A percentile compares a stretch with the other conserved stretches of the same genome.
Conservation (phyloP, 1,140 invertebrate genomes). For the Drosophila leontia region DNA sequence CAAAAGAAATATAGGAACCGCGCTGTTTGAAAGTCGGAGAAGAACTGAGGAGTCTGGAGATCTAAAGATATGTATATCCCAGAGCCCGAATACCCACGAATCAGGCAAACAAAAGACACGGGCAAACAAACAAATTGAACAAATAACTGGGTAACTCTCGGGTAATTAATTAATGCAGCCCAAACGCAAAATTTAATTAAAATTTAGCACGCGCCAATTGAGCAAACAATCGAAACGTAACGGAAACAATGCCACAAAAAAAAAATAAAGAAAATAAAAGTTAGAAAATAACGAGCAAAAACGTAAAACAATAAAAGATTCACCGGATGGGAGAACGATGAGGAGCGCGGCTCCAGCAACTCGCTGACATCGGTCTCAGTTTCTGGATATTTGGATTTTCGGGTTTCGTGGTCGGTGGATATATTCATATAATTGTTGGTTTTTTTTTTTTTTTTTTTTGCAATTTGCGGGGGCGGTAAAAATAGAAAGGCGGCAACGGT, state of each 20-base stretch:
- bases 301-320: conserved; percentile 42
- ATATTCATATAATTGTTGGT: neutral
- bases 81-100: conserved; percentile 9
- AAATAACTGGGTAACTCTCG: conserved; percentile 45
- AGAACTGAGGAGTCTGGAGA: conserved; percentile 22
- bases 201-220: conserved; percentile 16
- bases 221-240: conserved; percentile 54
- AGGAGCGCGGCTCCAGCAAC: conserved; percentile 76
- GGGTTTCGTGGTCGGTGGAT: conserved; percentile 17
- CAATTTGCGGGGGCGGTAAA: conserved; percentile 6
- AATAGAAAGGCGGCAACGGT: neutral
- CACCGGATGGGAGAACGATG: conserved; percentile 81
- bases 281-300: conserved; percentile 7
- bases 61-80: conserved; percentile 25
- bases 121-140: conserved; percentile 54
- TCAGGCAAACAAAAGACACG: conserved; percentile 23
- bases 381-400: conserved; percentile 50
- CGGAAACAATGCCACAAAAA: conserved; percentile 7
- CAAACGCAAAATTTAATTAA: conserved; percentile 46
- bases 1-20: neutral
- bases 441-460: neutral
- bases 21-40: conserved; percentile 13
- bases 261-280: conserved; percentile 4
- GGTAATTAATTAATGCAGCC: conserved; percentile 49
- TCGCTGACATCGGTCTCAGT: conserved; percentile 61